phyloP scores from a whole-genome alignment of 2,797 vertebrate genomes.

The Myoxocephalus aenaeus region DNA sequence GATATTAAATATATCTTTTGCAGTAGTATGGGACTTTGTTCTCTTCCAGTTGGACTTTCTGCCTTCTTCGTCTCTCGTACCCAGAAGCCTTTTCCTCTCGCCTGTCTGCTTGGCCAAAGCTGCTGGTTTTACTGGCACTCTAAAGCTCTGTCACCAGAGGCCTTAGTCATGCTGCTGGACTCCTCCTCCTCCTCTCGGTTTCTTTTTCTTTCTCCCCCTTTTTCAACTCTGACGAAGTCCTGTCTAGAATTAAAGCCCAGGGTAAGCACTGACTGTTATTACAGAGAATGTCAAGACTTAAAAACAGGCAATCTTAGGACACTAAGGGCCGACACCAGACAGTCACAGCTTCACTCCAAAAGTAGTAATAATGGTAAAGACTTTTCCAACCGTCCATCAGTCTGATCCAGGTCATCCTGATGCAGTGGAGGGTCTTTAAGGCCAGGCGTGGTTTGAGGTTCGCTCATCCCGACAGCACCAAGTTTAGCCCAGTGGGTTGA shows the following conservation, averaged over 20 bases:
- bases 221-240: constrained; percentile 13
- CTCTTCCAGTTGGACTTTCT: constrained; percentile 3
- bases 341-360: neutral
- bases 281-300: neutral
- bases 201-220: constrained; percentile 13
- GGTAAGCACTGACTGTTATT: neutral
- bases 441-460: neutral
- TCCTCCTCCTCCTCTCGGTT: constrained; percentile 8
- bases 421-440: neutral
- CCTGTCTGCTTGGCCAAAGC: constrained; percentile 48
- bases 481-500: constrained; percentile 6
- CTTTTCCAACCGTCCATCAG: no score
- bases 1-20: neutral
- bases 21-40: constrained; percentile 2
- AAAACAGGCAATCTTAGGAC: neutral
- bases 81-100: constrained; percentile 29
- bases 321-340: neutral
- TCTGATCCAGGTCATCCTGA: neutral
- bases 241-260: constrained; percentile 5
- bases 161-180: constrained; percentile 53
- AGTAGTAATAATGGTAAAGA: neutral
- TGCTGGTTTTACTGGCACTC: constrained; percentile 51
- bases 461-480: constrained; percentile 6
- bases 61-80: constrained; percentile 10
- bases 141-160: constrained; percentile 45